Percentiles rank a stretch among this genome's conserved stretches.
These are phyloP conservation scores for Champsocephalus esox DNA, from an alignment of 2,797 vertebrate species.

Conservation along the genomic window DNA sequence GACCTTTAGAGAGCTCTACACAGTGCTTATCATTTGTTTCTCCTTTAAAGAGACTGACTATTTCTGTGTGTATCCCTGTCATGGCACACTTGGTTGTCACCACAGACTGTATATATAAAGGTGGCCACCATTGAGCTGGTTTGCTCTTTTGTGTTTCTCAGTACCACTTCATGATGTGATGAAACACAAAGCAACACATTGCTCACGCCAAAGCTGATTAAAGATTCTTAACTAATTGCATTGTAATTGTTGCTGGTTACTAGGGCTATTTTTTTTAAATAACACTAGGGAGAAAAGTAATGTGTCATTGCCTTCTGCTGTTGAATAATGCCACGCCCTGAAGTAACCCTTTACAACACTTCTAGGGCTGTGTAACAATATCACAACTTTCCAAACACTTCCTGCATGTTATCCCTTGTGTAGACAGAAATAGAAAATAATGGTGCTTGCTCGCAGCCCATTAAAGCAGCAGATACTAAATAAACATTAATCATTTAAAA, in stretches of 20 bases:
- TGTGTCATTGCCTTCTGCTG: conserved; percentile 23
- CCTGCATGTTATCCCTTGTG: no score
- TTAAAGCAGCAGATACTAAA: no score
- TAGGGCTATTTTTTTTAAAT: conserved; percentile 4
- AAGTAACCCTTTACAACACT: no score
- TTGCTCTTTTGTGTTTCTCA: background rate
- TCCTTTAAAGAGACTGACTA: no score
- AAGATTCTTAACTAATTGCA: background rate
- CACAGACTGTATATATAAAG: no score
- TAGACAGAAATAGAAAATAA: no score
- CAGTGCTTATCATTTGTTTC: no score
- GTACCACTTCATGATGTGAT: conserved; percentile 11
- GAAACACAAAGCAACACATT: conserved; percentile 12
- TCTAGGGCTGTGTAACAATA: no score
- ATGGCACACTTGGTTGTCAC: background rate
- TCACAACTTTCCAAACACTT: no score
- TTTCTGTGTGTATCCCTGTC: background rate
- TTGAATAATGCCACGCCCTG: background rate
- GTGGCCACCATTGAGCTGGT: background rate
- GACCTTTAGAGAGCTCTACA: no score
- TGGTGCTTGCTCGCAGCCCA: no score
- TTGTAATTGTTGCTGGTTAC: background rate
- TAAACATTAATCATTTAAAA: no score
- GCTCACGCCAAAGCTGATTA: conserved; percentile 1
- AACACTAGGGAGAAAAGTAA: conserved; percentile 3